Evolutionary conservation across 2,888 invertebrate species (phyloP).

Genomic region (Achlya flavicornis): DNA sequence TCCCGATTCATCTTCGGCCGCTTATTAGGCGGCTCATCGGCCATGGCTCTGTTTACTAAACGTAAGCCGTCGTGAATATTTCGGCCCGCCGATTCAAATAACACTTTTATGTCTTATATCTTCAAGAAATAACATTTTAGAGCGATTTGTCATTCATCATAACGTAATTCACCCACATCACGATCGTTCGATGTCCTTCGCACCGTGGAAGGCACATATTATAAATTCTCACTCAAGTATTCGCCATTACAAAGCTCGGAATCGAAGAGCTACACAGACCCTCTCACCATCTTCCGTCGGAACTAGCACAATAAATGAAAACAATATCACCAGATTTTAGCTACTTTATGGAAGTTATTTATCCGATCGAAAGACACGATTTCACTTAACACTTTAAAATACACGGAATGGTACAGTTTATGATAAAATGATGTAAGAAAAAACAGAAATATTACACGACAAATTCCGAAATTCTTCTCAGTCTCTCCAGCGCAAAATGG

Average conservation of each 20-base stretch:
- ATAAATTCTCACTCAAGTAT: slow-evolving; percentile 88
- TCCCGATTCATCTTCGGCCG: slow-evolving; percentile 95
- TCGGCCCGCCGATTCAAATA: slow-evolving; percentile 84
- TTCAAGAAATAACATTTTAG: slow-evolving; percentile 82
- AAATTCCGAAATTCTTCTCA: slow-evolving; percentile 90
- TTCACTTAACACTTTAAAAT: slow-evolving; percentile 85
- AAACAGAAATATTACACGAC: slow-evolving; percentile 87
- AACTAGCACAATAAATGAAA: slow-evolving; percentile 89
- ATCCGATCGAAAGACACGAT: slow-evolving; percentile 73
- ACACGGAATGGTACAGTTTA: slow-evolving; percentile 84
- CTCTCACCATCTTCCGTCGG: slow-evolving; percentile 90
- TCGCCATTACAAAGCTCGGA: slow-evolving; percentile 91
- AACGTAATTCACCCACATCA: slow-evolving; percentile 86
- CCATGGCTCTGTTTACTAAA: slow-evolving; percentile 92
- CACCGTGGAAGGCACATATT: slow-evolving; percentile 91
- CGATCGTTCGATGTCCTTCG: slow-evolving; percentile 87
- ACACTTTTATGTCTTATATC: slow-evolving; percentile 82
- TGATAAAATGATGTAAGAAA: slow-evolving; percentile 84
- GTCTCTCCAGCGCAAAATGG: slow-evolving; percentile 95
- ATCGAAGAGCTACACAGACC: slow-evolving; percentile 87
- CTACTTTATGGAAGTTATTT: slow-evolving; percentile 78
- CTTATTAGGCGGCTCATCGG: slow-evolving; percentile 98
- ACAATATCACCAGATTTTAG: slow-evolving; percentile 85
- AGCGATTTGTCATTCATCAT: slow-evolving; percentile 81
- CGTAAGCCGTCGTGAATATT: slow-evolving; percentile 86